These are phyloP conservation scores for Drosophila ezoana DNA, from an alignment of 2,888 invertebrate genomes.

Conservation along the genomic window DNA sequence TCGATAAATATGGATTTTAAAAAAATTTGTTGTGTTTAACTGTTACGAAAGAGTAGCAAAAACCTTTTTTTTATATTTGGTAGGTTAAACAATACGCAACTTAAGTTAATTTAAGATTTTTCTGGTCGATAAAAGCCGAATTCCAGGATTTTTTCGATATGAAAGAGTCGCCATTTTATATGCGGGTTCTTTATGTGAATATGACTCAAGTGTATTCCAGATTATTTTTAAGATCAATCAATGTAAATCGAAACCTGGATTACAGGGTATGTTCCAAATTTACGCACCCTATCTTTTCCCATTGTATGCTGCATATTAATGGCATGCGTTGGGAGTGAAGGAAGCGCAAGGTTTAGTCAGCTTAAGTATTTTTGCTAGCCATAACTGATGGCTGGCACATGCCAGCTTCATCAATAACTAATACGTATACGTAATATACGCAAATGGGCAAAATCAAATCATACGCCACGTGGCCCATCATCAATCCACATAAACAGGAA, in stretches of 20 bases:
- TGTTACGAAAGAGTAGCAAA: too few relatives aligned
- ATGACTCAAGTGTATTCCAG: background rate
- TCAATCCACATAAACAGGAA: conserved; percentile 65
- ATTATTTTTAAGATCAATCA: background rate
- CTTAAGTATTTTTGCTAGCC: conserved; percentile 23
- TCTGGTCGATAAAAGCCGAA: too few relatives aligned
- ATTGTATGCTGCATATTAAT: conserved; percentile 51
- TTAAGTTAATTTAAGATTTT: background rate
- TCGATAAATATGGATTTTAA: conserved; percentile 7
- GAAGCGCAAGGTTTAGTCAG: background rate
- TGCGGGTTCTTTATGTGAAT: too few relatives aligned
- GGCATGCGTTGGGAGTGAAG: conserved; percentile 13
- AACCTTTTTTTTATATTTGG: too few relatives aligned
- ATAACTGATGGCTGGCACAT: conserved; percentile 70
- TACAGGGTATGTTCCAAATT: background rate
- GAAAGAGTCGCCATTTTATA: too few relatives aligned
- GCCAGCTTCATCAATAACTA: conserved; percentile 66
- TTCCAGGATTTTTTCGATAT: too few relatives aligned
- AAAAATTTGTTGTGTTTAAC: background rate
- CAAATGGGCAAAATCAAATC: conserved; percentile 69
- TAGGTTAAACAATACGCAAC: background rate
- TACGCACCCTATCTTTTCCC: background rate
- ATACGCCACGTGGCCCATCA: conserved; percentile 56
- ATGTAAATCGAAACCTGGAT: conserved; percentile 1
- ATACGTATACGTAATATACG: conserved; percentile 63